Conservation (phyloP, 2,113 vertebrate genomes). For the Poecile atricapillus region DNA sequence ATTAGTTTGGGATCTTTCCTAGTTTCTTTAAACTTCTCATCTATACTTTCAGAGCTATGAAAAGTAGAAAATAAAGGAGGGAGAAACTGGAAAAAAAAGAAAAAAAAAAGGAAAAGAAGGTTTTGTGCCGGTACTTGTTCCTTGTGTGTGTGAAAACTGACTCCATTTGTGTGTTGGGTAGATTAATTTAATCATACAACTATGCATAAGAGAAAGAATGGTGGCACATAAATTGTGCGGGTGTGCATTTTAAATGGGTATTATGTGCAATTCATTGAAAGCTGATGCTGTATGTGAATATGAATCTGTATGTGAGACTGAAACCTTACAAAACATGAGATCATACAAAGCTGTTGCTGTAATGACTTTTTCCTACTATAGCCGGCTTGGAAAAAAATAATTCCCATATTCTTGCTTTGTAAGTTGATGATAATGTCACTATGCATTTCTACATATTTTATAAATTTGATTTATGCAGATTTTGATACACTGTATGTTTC, state of each 20-base stretch:
- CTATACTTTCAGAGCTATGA: slow-evolving; percentile 41
- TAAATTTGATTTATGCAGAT: slow-evolving; percentile 86
- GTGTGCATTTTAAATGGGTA: slow-evolving; percentile 64
- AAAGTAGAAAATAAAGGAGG: slow-evolving; percentile 58
- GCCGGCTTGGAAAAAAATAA: slow-evolving; percentile 69
- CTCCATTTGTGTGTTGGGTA: slow-evolving; percentile 52
- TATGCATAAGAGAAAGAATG: slow-evolving; percentile 75
- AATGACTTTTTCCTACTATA: slow-evolving; percentile 74
- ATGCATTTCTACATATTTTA: slow-evolving; percentile 87
- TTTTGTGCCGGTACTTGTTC: slow-evolving; percentile 44
- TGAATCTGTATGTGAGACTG: slow-evolving; percentile 64
- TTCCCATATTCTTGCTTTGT: slow-evolving; percentile 78
- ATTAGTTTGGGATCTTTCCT: slow-evolving; percentile 46
- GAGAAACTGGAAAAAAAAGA: slow-evolving; percentile 37
- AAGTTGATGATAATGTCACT: slow-evolving; percentile 78
- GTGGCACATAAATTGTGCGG: slow-evolving; percentile 61
- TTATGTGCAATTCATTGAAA: slow-evolving; percentile 73
- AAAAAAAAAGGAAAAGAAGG: background rate
- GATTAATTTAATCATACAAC: slow-evolving; percentile 71
- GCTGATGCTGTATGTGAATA: slow-evolving; percentile 61
- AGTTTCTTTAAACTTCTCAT: slow-evolving; percentile 54
- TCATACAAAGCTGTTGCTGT: slow-evolving; percentile 69
- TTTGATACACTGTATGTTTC: slow-evolving; percentile 88
- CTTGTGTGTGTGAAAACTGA: slow-evolving; percentile 63
- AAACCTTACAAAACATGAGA: slow-evolving; percentile 56